These are phyloP conservation scores for Aphelenchoides fujianensis DNA, from an alignment of 1,140 invertebrate species.

Conservation along the genomic window DNA sequence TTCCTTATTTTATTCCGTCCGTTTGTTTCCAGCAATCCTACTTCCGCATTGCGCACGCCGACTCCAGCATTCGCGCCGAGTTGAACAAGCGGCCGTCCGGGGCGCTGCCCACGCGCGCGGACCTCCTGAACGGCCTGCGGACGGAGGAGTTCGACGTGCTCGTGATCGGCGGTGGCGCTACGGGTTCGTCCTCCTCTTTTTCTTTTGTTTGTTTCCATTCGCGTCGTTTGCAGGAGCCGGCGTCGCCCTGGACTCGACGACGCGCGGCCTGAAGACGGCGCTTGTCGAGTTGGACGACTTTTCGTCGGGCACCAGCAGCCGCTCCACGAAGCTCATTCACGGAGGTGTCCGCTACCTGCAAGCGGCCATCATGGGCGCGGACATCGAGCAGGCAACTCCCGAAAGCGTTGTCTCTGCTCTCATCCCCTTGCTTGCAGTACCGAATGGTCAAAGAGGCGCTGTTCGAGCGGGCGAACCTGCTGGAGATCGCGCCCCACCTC, in stretches of 20 bases:
- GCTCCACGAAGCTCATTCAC: conserved; percentile 94
- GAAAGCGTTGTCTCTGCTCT: too few relatives aligned
- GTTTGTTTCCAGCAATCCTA: conserved; percentile 49
- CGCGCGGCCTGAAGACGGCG: conserved; percentile 87
- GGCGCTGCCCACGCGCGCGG: conserved; percentile 50
- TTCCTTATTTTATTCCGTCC: neutral
- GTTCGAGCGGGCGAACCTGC: conserved; percentile 85
- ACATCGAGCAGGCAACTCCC: conserved; percentile 50
- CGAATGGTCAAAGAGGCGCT: conserved; percentile 96
- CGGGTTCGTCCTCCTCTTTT: too few relatives aligned
- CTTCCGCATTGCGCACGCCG: conserved; percentile 56
- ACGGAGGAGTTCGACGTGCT: conserved; percentile 77
- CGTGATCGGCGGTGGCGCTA: conserved; percentile 91
- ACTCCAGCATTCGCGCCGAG: conserved; percentile 42
- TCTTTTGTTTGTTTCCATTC: conserved; percentile 1
- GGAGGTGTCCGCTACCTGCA: conserved; percentile 74
- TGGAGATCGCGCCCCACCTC: conserved; percentile 91
- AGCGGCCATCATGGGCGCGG: conserved; percentile 90
- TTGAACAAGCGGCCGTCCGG: conserved; percentile 57
- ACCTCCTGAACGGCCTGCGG: conserved; percentile 50
- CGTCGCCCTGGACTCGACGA: conserved; percentile 83
- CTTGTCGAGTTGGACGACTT: conserved; percentile 95
- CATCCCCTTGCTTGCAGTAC: too few relatives aligned
- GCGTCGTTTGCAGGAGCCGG: conserved; percentile 67
- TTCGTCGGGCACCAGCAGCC: conserved; percentile 88